Base-by-base conservation (phyloP, 2,888 invertebrate genomes). In the Bembecia ichneumoniformis region DNA sequence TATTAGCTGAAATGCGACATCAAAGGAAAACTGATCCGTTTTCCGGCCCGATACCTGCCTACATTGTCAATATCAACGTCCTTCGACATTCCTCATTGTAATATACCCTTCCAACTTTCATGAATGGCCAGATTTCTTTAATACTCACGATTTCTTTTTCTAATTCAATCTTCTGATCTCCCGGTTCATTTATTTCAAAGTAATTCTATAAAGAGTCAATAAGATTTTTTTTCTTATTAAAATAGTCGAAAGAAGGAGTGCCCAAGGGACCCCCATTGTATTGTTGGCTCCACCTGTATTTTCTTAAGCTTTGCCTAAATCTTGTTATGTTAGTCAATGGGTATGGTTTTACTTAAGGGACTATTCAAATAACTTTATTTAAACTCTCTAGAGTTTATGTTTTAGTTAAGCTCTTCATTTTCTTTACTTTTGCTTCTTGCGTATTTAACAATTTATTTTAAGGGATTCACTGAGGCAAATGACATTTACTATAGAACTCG, bases 221-320 rank as follows among this genome's bases (percentile, higher is more conserved):
- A 57, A 63, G 62, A 67, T 63, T 79, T 81, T 46, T 78, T 79
- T 78, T 82, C 76, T 76, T 83, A 83, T 83, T 84, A 86, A 79
- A 83, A 81, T 79, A 82, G 81, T 78, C 80, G 73, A 81, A 65
- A 74, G 75, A 71, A 72, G 74, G 65, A 68, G 62, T 60, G 56
- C 76, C 65, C 74, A 52, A 65, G 78, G 78, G 81, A 68, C 58
- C 51, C n/a, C 56, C 52, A 53, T 58, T 55, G 67, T 62, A 82
- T 86, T 87, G 84, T 87, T 71, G n/a, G 63, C 74, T 69, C 68
- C 74, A 86, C 82, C 81, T 83, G 82, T 74, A 77, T 78, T 56
- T 76, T 75, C 73, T 75, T 69, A 70, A 77, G 72, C 74, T 71
- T 62, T 70, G 74, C 68, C 74, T 73, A 80, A 82, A 83, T 79